Evolutionary conservation across 2,888 invertebrate species (phyloP).

Genomic region (Embidobia sp.): DNA sequence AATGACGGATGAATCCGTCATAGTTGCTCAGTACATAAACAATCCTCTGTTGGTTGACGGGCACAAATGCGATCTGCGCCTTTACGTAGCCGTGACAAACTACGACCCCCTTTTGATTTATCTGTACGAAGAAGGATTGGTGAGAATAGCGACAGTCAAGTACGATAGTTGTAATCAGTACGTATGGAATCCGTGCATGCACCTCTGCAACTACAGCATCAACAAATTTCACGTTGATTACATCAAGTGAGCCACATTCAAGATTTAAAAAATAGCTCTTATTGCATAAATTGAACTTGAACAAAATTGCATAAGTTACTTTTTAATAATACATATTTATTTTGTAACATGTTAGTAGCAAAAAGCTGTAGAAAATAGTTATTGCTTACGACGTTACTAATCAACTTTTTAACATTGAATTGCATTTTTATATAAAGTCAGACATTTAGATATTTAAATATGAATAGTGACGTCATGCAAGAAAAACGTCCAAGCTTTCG

Average conservation of each 20-base stretch:
- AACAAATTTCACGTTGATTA: constrained; percentile 98
- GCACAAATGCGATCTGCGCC: constrained; percentile 97
- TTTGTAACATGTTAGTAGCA: too few relatives aligned
- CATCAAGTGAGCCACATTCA: constrained; percentile 87
- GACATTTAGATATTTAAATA: too few relatives aligned
- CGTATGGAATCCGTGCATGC: constrained; percentile 97
- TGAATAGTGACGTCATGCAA: too few relatives aligned
- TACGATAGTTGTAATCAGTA: constrained; percentile 96
- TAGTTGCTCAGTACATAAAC: constrained; percentile 94
- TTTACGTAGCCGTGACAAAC: constrained; percentile 97
- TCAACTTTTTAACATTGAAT: too few relatives aligned
- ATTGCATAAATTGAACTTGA: too few relatives aligned
- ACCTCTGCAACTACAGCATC: constrained; percentile 98
- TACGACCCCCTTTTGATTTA: constrained; percentile 97
- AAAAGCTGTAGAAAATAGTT: too few relatives aligned
- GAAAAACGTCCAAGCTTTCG: too few relatives aligned
- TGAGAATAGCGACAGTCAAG: constrained; percentile 96
- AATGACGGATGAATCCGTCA: constrained; percentile 93
- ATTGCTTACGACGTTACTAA: too few relatives aligned
- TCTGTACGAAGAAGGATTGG: constrained; percentile 97
- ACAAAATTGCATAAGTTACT: too few relatives aligned
- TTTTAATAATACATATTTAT: too few relatives aligned
- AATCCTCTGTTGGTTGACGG: constrained; percentile 94
- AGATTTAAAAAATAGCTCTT: neutral
- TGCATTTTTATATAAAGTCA: too few relatives aligned